These are phyloP conservation scores for Carassius gibelio DNA, from an alignment of 2,113 vertebrate genomes.

Conservation along the genomic window DNA sequence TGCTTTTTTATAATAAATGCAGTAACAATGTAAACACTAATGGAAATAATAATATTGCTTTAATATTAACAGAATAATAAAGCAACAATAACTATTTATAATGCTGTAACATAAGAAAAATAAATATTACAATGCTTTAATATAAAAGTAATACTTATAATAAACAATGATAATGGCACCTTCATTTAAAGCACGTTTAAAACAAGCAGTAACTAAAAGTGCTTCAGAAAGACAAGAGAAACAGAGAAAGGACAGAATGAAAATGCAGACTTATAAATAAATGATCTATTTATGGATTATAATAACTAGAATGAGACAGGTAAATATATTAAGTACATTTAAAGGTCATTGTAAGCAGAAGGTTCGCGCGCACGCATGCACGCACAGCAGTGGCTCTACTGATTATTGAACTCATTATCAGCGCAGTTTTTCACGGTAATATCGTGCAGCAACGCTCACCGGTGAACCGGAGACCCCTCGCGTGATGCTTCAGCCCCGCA, in stretches of 20 bases:
- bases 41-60: neutral
- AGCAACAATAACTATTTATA: neutral
- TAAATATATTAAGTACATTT: neutral
- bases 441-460: constrained; percentile 56
- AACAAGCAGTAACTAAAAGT: neutral
- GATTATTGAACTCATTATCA: neutral
- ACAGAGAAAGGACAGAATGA: neutral
- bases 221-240: neutral
- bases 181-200: neutral
- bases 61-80: neutral
- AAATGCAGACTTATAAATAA: neutral
- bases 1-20: neutral
- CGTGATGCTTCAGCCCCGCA: constrained; percentile 65
- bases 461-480: constrained; percentile 65
- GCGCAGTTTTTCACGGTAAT: neutral
- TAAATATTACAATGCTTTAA: neutral
- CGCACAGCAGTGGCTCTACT: neutral
- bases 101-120: neutral
- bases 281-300: neutral
- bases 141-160: too few species aligned
- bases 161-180: neutral
- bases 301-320: neutral
- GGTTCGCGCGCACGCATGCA: neutral
- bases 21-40: neutral
- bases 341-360: neutral